Percentiles rank a stretch among this genome's conserved stretches.
phyloP scores from a whole-genome alignment of 2,113 vertebrate species.

The Nettapus auritus region DNA sequence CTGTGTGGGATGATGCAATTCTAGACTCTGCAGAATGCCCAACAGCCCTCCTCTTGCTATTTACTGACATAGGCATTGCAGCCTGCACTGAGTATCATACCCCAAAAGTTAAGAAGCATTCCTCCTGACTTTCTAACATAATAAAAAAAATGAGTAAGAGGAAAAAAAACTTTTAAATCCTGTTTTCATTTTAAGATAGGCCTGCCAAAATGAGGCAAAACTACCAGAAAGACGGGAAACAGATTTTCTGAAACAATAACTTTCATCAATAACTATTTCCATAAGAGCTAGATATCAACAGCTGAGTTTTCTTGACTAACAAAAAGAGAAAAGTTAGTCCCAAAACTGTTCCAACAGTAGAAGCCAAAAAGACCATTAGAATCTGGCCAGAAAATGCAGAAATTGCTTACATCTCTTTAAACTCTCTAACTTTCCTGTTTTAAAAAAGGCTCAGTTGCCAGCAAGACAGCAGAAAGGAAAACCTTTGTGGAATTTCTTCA shows the following conservation, averaged over 20 bases:
- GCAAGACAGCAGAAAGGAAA: background rate
- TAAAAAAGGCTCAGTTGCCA: conserved; percentile 20
- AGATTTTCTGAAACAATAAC: background rate
- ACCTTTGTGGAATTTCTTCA: background rate
- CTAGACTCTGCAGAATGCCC: background rate
- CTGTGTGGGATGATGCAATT: background rate
- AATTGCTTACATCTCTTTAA: background rate
- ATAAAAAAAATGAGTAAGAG: background rate
- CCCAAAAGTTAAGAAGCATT: background rate
- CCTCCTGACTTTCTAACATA: background rate
- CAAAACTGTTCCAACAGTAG: background rate
- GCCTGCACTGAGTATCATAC: background rate
- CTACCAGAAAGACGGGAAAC: background rate
- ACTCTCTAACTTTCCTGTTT: background rate
- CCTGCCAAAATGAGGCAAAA: background rate
- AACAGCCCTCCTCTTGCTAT: background rate
- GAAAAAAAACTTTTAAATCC: background rate
- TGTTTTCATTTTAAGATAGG: background rate
- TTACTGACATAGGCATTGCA: background rate
- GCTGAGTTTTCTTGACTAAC: background rate
- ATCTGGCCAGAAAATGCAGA: background rate
- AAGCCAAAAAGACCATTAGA: background rate
- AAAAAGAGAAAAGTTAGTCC: background rate
- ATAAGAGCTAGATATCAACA: background rate
- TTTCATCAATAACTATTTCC: background rate